Evolutionary conservation across 2,113 vertebrate species (phyloP), one percentile per base, ranked within the genome.

Genomic region (Circaetus cinerascens): DNA sequence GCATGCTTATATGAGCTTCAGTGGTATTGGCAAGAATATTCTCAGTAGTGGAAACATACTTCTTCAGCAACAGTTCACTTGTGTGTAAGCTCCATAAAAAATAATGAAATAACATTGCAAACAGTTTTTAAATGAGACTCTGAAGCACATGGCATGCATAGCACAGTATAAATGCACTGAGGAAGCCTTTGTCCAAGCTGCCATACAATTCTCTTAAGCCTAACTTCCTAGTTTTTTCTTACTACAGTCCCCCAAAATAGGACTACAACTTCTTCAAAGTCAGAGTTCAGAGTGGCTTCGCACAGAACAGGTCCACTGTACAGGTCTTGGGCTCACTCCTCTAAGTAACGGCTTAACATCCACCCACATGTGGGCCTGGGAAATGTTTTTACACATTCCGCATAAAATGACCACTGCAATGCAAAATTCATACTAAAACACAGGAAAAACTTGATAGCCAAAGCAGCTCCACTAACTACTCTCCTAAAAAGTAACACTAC

Each of bases 361-460:
- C 29, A 63, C 10, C 18, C 63, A 50, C 9, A 5, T 0, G 4
- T 29, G 34, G 40, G 38, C 40, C 43, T 68, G n/a, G 36, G 30
- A 88, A 86, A 51, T 32, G 82, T 57, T 82, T 75, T 87, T 36
- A 68, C 56, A 30, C 23, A 10, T 38, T 69, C 64, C 60, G 48
- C 10, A 3, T 95, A 90, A 84, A 88, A 94, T 55, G 14, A 94
- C 15, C 57, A 93, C 80, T 48, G 48, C 59, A 88, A 94, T 30
- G 46, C 86, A 88, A 94, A 93, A 91, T 50, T 38, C 7, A 14
- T 67, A 96, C 48, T 89, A 94, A 32, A 97, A 92, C 74, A 84
- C 0, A 11, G 18, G 27, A 57, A 53, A n/a, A 57, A 88, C n/a
- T 36, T 29, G 15, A 74, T 7, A 66, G 60, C 27, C 72, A 94